Conservation (phyloP, 2,888 invertebrate genomes). For the Meteorus cinctellus region DNA sequence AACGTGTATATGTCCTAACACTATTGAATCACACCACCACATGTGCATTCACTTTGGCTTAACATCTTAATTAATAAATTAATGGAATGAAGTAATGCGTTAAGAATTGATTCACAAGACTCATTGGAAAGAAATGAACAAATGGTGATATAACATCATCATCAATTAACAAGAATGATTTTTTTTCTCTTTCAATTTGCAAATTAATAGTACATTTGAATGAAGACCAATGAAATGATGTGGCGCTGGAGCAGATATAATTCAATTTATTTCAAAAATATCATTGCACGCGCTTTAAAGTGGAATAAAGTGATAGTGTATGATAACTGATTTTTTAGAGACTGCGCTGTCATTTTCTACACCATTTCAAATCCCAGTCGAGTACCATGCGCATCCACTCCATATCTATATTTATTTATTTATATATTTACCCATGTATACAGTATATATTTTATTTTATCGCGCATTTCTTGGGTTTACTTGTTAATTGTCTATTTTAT, state of each 20-base stretch:
- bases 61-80: background rate
- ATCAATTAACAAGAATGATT: background rate
- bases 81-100: background rate
- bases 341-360: too few relatives aligned
- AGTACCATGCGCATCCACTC: too few relatives aligned
- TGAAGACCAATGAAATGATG: background rate
- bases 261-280: too few relatives aligned
- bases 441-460: background rate
- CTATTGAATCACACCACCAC: background rate
- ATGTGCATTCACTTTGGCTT: background rate
- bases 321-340: too few relatives aligned
- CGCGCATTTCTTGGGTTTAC: background rate
- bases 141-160: too few relatives aligned
- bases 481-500: background rate
- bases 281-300: too few relatives aligned
- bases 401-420: background rate
- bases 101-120: too few relatives aligned
- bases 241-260: background rate
- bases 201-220: background rate
- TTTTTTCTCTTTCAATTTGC: background rate
- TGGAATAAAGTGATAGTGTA: too few relatives aligned
- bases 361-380: too few relatives aligned
- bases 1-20: conserved; percentile 11
- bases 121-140: background rate
- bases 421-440: background rate